These are phyloP conservation scores for Heliothis virescens DNA, from an alignment of 1,140 invertebrate genomes.

Conservation along the genomic window DNA sequence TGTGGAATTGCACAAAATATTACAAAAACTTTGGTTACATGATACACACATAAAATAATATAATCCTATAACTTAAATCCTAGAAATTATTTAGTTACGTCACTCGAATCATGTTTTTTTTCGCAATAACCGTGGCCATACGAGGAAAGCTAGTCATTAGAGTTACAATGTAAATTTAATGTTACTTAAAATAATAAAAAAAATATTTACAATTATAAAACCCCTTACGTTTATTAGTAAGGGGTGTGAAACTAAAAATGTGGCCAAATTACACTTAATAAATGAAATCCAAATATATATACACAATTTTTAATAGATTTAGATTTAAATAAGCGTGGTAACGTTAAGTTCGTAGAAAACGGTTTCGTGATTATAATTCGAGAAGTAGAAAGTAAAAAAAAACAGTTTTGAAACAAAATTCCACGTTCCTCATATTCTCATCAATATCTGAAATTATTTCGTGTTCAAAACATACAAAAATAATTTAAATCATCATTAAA, in stretches of 20 bases:
- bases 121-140: conserved; percentile 77
- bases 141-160: conserved; percentile 84
- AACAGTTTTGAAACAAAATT: conserved; percentile 12
- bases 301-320: conserved; percentile 81
- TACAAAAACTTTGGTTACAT: conserved; percentile 58
- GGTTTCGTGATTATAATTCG: conserved; percentile 30
- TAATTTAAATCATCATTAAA: neutral
- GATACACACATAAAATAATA: conserved; percentile 51
- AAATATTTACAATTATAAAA: conserved; percentile 81
- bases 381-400: conserved; percentile 4
- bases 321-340: conserved; percentile 68
- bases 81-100: conserved; percentile 52
- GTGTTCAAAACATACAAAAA: neutral
- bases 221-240: conserved; percentile 78
- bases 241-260: conserved; percentile 77
- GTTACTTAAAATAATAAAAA: conserved; percentile 77
- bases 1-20: conserved; percentile 7
- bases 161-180: conserved; percentile 82
- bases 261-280: conserved; percentile 84
- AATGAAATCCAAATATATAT: conserved; percentile 84
- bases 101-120: conserved; percentile 56
- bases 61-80: conserved; percentile 48
- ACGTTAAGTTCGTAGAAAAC: conserved; percentile 57
- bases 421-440: conserved; percentile 28
- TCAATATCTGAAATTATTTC: conserved; percentile 11